Conservation (phyloP, 2,113 vertebrate species). For the Forbesichthys papilliferus region DNA sequence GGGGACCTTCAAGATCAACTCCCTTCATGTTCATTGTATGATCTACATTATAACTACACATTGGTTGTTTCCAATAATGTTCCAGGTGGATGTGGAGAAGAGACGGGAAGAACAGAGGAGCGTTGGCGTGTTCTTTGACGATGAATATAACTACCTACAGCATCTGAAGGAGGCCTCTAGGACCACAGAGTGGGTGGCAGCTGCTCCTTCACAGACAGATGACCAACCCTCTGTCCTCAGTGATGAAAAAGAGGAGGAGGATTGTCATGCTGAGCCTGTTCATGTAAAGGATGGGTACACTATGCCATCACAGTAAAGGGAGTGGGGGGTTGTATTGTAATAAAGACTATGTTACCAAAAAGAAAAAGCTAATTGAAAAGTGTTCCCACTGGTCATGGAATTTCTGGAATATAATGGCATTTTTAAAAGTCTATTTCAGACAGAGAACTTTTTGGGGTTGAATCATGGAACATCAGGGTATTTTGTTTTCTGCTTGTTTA, state of each 20-base stretch:
- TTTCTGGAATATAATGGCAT: too few relatives aligned
- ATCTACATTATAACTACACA: background rate
- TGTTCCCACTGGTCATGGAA: too few relatives aligned
- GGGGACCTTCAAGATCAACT: too few relatives aligned
- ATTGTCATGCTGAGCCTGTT: constrained; percentile 25
- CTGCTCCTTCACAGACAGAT: constrained; percentile 28
- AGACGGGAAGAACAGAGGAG: constrained; percentile 85
- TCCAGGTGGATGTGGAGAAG: constrained; percentile 75
- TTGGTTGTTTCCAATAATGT: background rate
- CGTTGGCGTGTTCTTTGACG: constrained; percentile 94
- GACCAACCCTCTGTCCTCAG: constrained; percentile 28
- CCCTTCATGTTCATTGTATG: background rate
- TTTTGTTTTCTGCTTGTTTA: too few relatives aligned
- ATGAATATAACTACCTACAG: constrained; percentile 95
- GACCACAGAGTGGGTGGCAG: constrained; percentile 81
- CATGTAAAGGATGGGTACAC: constrained; percentile 67
- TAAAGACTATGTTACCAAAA: too few relatives aligned
- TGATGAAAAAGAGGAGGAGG: constrained; percentile 52
- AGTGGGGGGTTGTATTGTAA: background rate
- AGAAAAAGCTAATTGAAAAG: too few relatives aligned
- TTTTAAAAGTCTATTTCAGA: too few relatives aligned
- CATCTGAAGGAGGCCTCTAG: constrained; percentile 86
- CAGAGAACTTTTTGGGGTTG: too few relatives aligned
- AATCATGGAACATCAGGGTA: too few relatives aligned
- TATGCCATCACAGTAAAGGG: background rate